phyloP scores from a whole-genome alignment of 2,797 vertebrate genomes.

The Linurgus olivaceus region DNA sequence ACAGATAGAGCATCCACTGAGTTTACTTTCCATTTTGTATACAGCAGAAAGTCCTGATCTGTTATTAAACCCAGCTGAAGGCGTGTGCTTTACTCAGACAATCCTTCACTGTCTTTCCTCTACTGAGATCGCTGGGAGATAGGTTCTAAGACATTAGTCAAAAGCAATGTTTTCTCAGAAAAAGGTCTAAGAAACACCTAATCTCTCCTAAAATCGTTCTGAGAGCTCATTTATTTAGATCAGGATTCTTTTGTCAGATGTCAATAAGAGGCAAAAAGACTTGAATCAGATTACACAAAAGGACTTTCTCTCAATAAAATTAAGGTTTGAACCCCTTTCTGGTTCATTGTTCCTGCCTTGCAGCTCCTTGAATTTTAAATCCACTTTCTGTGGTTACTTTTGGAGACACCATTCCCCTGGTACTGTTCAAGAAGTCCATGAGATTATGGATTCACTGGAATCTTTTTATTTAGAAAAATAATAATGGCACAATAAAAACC shows the following conservation, averaged over 20 bases:
- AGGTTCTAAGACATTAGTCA: neutral
- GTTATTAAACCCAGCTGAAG: neutral
- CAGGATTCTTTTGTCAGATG: neutral
- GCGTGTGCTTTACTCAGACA: neutral
- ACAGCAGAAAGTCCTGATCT: neutral
- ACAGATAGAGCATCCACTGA: neutral
- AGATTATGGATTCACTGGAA: neutral
- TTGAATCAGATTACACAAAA: neutral
- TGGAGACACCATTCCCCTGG: neutral
- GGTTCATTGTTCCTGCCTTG: neutral
- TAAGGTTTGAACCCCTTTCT: neutral
- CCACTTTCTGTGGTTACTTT: neutral
- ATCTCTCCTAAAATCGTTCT: neutral
- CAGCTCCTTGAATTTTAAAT: neutral
- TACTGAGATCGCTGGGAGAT: rapidly evolving
- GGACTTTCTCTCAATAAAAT: neutral
- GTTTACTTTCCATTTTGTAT: neutral
- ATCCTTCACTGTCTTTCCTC: neutral
- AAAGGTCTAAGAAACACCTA: neutral
- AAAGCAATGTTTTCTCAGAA: neutral
- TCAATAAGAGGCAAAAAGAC: neutral
- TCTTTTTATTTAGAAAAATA: neutral
- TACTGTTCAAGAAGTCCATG: neutral
- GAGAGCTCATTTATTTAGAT: conserved; percentile 22
- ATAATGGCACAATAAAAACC: neutral